Evolutionary conservation across 2,797 vertebrate genomes (phyloP).

Genomic region (Nyctalus aviator): DNA sequence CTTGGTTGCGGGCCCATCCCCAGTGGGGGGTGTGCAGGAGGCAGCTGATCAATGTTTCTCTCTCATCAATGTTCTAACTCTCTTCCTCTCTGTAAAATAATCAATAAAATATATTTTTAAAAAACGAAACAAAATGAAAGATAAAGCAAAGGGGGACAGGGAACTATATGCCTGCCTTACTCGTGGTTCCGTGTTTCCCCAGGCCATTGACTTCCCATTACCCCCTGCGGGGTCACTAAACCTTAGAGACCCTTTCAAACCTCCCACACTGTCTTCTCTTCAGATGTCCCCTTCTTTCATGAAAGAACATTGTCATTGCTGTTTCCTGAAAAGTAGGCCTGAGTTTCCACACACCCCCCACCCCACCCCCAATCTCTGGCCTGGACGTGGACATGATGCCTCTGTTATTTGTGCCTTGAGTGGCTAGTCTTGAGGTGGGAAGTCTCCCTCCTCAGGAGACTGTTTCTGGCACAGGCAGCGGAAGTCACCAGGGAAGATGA

Average conservation of each 20-base stretch:
- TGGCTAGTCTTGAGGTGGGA: neutral
- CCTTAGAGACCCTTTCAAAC: fast-evolving
- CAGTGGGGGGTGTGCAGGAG: too few relatives aligned
- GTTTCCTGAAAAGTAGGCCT: neutral
- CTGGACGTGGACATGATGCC: neutral
- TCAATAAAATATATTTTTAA: too few relatives aligned
- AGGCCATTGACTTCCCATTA: too few relatives aligned
- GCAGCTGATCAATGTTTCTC: too few relatives aligned
- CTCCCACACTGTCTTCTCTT: neutral
- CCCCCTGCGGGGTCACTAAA: neutral
- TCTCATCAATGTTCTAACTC: too few relatives aligned
- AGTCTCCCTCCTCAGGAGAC: neutral
- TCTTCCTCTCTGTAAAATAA: too few relatives aligned
- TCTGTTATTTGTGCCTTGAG: neutral
- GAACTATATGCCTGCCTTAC: neutral
- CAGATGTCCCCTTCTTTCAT: neutral
- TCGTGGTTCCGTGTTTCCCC: neutral
- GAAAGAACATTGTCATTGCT: neutral
- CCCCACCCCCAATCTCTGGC: neutral
- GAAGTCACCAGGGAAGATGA: neutral
- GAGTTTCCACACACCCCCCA: too few relatives aligned
- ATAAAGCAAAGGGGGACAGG: neutral
- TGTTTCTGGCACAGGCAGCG: neutral
- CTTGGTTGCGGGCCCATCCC: too few relatives aligned
- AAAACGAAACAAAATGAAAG: neutral